Evolutionary conservation across 2,888 invertebrate species (phyloP).

Genomic region (Apamea epomidion): DNA sequence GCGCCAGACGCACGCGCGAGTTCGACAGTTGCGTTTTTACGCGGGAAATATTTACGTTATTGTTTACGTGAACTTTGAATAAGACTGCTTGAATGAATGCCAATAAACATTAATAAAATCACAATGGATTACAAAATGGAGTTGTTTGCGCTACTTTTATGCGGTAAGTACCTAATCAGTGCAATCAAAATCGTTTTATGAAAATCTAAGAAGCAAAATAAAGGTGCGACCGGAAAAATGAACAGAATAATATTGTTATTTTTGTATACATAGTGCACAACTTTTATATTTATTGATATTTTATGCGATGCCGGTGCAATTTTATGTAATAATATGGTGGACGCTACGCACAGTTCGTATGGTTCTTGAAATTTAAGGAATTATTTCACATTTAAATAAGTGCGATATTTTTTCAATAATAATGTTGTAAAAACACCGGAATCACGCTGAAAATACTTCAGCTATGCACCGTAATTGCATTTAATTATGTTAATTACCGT

Average conservation of each 20-base stretch:
- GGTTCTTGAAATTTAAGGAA: neutral
- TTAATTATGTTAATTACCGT: conserved; percentile 54
- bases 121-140: conserved; percentile 78
- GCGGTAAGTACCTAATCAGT: conserved; percentile 81
- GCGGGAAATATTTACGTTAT: conserved; percentile 72
- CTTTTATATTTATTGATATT: neutral
- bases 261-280: neutral
- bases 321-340: neutral
- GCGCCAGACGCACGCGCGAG: conserved; percentile 83
- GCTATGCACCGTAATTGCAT: conserved; percentile 46
- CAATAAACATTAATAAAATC: conserved; percentile 58
- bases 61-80: conserved; percentile 73
- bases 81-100: conserved; percentile 63
- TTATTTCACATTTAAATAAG: neutral
- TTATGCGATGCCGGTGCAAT: neutral
- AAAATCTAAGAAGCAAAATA: conserved; percentile 2
- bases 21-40: conserved; percentile 69
- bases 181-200: conserved; percentile 7
- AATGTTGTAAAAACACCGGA: conserved; percentile 46
- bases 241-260: neutral
- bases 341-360: neutral
- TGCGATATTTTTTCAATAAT: neutral
- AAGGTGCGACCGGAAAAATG: neutral
- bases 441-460: conserved; percentile 56
- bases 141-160: conserved; percentile 80